Evolutionary conservation across 2,113 vertebrate species (phyloP), one percentile per base, ranked within the genome.

Genomic region (Pachypanchax playfairii): DNA sequence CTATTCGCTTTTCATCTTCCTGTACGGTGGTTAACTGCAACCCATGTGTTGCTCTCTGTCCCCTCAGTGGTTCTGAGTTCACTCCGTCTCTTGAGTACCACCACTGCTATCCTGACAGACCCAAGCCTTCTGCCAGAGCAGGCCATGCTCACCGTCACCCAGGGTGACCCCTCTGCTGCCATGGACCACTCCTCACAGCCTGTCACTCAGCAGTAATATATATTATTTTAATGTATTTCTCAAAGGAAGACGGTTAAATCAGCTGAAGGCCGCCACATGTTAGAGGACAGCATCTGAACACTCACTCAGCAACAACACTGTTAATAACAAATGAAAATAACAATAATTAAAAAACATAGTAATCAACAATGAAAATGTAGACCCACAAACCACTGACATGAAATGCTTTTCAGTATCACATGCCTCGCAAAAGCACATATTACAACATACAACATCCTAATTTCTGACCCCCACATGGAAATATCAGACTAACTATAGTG

Each of bases 41-140:
- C 8, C 10, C 43, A 12, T 38, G 2, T 15, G 3, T 24, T 29
- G 5, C 61, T 46, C 56, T 1, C 22, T 61, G 35, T 43, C 25
- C 24, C 10, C 58, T 51, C 86, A 99, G 97, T 95, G 59, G 93
- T 96, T 58, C 84, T 98, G 79, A 96, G 91, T 81, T 96, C 96
- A 57, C 94, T 99, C 25, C 95, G 97, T 53, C 94, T 96, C 79
- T 90, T 99, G 80, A 96, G 97, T 70, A 93, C 94, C 24, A 95
- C 94, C 56, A 98, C 96, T 0, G 90, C 95, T 66, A 98, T 99
- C 84, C 89, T 98, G 65, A 94, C 92, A 0, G 94, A 98, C 73
- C 96, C 97, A 0, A 87, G 87, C 20, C 72, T 91, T 0, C 66
- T 99, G 41, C 94, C 96, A 0, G 95, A 98, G 83, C 97, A 99